Evolutionary conservation across 2,113 vertebrate species (phyloP).

Genomic region (Lagopus leucura): DNA sequence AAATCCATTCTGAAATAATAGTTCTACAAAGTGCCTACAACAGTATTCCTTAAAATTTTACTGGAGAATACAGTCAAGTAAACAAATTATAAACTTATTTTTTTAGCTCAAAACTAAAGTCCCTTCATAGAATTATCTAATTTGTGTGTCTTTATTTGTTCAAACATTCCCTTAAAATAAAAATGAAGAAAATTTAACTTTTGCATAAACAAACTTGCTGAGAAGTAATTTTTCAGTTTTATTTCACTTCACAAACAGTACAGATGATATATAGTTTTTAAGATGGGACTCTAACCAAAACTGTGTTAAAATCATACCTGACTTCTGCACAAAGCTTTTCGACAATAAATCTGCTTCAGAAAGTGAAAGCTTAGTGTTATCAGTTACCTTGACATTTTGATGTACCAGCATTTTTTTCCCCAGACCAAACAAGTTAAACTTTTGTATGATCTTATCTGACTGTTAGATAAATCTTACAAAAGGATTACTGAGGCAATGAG

Average conservation of each 20-base stretch:
- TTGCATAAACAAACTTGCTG: not conserved
- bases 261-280: not conserved
- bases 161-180: not conserved
- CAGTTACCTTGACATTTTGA: constrained; percentile 12
- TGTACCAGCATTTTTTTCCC: not conserved
- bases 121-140: not conserved
- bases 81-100: not conserved
- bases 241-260: not conserved
- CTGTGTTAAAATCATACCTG: not conserved
- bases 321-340: not conserved
- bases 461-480: not conserved
- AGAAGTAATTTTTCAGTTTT: not conserved
- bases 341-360: not conserved
- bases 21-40: not conserved
- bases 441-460: not conserved
- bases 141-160: not conserved
- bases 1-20: not conserved
- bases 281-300: not conserved
- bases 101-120: not conserved
- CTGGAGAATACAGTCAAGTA: not conserved
- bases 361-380: not conserved
- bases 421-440: constrained; percentile 10
- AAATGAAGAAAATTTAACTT: not conserved
- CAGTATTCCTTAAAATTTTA: not conserved
- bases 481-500: not conserved